These are phyloP conservation scores for Lasioglossum zephyrum DNA, from an alignment of 2,888 invertebrate species.

Conservation along the genomic window DNA sequence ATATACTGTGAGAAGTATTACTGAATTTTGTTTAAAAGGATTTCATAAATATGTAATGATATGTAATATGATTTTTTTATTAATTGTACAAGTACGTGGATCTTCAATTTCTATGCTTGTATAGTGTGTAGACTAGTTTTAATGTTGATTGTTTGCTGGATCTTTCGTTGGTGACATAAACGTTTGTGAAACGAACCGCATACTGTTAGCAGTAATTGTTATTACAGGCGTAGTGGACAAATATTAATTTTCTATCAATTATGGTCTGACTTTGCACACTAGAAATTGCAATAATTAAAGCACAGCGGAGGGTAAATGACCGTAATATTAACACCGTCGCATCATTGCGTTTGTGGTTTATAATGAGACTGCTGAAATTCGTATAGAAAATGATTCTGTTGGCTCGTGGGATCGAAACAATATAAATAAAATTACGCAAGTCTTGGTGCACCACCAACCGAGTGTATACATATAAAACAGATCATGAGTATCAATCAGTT, in stretches of 20 bases:
- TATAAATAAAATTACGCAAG: not conserved
- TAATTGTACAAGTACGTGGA: too few species aligned
- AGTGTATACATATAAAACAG: not conserved
- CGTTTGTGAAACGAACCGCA: not conserved
- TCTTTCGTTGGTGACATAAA: not conserved
- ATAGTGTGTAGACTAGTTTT: not conserved
- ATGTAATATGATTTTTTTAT: too few species aligned
- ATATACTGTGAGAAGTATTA: not conserved
- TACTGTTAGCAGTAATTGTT: not conserved
- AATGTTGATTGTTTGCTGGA: not conserved
- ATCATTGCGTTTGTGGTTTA: not conserved
- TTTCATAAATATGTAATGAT: not conserved
- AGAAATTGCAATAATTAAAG: not conserved
- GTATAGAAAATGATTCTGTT: not conserved
- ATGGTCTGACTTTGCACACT: not conserved
- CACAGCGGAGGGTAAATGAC: not conserved
- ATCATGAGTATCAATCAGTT: too few species aligned
- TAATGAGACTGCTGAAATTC: not conserved
- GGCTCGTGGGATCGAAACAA: not conserved
- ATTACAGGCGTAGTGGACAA: not conserved
- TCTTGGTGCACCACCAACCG: not conserved
- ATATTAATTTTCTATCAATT: constrained; percentile 4
- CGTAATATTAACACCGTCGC: not conserved
- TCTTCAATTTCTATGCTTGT: too few species aligned
- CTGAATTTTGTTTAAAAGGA: not conserved